Evolutionary conservation across 2,797 vertebrate species (phyloP).

Genomic region (Carapus acus): DNA sequence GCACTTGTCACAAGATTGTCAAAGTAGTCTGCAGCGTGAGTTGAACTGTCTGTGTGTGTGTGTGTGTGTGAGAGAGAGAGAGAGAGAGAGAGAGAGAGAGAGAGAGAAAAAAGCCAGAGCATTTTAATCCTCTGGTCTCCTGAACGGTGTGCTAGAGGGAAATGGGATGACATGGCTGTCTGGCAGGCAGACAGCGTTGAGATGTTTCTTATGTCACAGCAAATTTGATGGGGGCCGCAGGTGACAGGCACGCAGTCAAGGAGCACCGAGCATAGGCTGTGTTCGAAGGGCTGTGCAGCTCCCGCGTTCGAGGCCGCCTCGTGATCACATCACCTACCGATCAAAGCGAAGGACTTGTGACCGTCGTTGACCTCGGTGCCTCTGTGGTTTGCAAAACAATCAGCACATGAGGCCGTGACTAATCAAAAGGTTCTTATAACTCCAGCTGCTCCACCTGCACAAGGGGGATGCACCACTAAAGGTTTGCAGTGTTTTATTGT

Average conservation of each 20-base stretch:
- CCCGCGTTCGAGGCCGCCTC: conserved; percentile 20
- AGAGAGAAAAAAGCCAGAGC: too few species aligned
- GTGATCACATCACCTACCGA: conserved; percentile 26
- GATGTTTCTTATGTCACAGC: conserved; percentile 56
- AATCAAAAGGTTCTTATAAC: not conserved
- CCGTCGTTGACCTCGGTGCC: not conserved
- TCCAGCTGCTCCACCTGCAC: too few species aligned
- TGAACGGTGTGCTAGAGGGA: conserved; percentile 40
- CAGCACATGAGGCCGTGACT: not conserved
- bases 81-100: too few species aligned
- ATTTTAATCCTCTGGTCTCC: conserved; percentile 52
- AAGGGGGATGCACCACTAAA: not conserved
- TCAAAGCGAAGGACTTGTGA: conserved; percentile 14
- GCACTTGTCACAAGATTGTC: conserved; percentile 31
- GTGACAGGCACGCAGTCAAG: conserved; percentile 59
- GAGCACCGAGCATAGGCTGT: conserved; percentile 41
- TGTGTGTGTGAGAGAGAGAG: conserved; percentile 27
- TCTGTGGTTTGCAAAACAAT: not conserved
- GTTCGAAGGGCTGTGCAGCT: conserved; percentile 48
- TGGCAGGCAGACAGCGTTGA: conserved; percentile 58
- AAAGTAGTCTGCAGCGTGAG: not conserved
- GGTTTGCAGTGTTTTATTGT: not conserved
- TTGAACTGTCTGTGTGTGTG: too few species aligned
- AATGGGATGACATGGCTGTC: conserved; percentile 62
- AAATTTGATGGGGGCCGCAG: conserved; percentile 52